Percentiles rank a stretch among this genome's conserved stretches.
phyloP scores from a whole-genome alignment of 2,888 invertebrate species.

The Poecilus cupreus region DNA sequence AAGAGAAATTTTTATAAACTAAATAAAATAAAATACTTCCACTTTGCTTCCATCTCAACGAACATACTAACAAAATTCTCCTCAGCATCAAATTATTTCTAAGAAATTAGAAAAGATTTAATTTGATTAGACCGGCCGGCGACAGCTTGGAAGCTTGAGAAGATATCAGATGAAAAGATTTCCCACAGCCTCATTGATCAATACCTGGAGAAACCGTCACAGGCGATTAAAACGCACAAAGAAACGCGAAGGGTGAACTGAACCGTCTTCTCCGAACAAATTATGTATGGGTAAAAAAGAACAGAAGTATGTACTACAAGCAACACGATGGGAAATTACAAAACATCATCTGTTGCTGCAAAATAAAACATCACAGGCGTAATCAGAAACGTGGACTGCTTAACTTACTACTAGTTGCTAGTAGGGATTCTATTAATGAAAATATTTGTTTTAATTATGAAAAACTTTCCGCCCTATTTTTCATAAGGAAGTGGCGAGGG shows the following conservation, averaged over 20 bases:
- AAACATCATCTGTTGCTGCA: neutral
- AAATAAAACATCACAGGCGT: neutral
- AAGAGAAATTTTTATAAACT: no score
- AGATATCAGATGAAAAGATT: constrained; percentile 24
- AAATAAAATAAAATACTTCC: neutral
- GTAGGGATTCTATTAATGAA: no score
- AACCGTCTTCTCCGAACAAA: neutral
- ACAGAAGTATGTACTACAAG: neutral
- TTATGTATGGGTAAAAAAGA: neutral
- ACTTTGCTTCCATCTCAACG: no score
- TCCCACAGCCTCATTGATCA: neutral
- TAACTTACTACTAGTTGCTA: no score
- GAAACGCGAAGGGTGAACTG: neutral
- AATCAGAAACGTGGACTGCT: neutral
- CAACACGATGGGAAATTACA: no score
- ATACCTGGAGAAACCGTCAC: neutral
- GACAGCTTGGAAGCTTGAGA: neutral
- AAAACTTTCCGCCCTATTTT: no score
- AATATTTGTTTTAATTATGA: no score
- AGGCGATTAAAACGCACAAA: constrained; percentile 17
- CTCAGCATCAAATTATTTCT: neutral
- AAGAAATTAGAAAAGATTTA: constrained; percentile 27
- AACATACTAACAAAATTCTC: no score
- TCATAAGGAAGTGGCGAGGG: no score
- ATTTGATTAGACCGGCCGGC: constrained; percentile 17